A percentile compares a stretch with the other conserved stretches of the same genome.
These are phyloP conservation scores for Ahaetulla prasina DNA, from an alignment of 2,113 vertebrate genomes.

Conservation along the genomic window DNA sequence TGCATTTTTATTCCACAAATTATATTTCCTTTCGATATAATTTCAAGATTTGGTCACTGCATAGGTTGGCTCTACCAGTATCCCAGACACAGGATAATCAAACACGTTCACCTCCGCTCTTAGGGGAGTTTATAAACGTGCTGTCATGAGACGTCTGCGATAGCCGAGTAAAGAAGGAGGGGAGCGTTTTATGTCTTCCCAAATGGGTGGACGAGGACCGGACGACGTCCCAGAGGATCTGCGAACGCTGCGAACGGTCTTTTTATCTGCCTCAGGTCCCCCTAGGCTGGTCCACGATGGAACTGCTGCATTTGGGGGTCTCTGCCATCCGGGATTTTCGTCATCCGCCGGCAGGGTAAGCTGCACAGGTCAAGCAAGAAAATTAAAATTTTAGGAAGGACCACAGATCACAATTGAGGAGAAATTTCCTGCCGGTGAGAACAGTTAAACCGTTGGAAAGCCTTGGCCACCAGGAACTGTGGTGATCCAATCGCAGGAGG, in stretches of 20 bases:
- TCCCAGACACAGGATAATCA: conserved; percentile 30
- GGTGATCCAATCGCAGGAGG: too few relatives aligned
- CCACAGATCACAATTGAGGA: not conserved
- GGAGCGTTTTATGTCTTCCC: not conserved
- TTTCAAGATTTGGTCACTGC: not conserved
- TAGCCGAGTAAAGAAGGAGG: fast-evolving
- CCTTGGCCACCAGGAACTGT: too few relatives aligned
- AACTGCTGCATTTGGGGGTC: not conserved
- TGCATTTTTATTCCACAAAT: not conserved
- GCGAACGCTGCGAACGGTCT: not conserved
- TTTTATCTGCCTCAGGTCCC: not conserved
- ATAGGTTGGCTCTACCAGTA: not conserved
- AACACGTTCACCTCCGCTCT: conserved; percentile 13
- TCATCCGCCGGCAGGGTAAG: not conserved
- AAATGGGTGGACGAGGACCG: not conserved
- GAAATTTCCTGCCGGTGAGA: too few relatives aligned
- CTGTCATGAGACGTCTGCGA: conserved; percentile 56
- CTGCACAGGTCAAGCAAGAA: not conserved
- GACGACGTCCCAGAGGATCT: not conserved
- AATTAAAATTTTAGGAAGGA: not conserved
- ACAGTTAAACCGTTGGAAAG: too few relatives aligned
- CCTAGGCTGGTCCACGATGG: not conserved
- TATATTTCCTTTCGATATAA: not conserved
- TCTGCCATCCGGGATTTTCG: too few relatives aligned
- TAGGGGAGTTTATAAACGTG: conserved; percentile 52